Conservation (phyloP, 2,797 vertebrate species). For the Argyrosomus regius region DNA sequence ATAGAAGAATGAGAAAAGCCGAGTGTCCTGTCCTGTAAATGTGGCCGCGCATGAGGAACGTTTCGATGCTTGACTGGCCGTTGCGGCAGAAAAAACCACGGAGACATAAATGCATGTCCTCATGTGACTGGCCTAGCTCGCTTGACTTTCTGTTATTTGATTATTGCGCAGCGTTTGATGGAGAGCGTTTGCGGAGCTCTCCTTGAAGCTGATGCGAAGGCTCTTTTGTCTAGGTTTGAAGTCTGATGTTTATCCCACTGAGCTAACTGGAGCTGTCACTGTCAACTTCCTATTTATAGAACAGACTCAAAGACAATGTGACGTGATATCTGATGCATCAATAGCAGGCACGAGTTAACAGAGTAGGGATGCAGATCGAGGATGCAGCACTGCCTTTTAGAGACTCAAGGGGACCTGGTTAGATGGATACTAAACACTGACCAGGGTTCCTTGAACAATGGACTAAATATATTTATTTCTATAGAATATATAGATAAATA, state of each 20-base stretch:
- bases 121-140: slow-evolving; percentile 43
- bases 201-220: slow-evolving; percentile 62
- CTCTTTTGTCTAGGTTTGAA: slow-evolving; percentile 72
- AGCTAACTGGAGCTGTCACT: slow-evolving; percentile 80
- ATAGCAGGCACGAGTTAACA: slow-evolving; percentile 40
- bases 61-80: slow-evolving; percentile 36
- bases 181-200: slow-evolving; percentile 43
- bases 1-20: slow-evolving; percentile 26
- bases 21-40: slow-evolving; percentile 9
- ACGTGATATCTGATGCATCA: slow-evolving; percentile 69
- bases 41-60: slow-evolving; percentile 10
- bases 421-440: not conserved
- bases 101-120: slow-evolving; percentile 36
- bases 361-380: slow-evolving; percentile 10
- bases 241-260: slow-evolving; percentile 73
- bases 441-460: not conserved
- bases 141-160: slow-evolving; percentile 65
- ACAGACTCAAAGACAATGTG: slow-evolving; percentile 70
- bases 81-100: slow-evolving; percentile 10
- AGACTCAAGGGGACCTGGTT: not conserved
- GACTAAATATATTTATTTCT: too few relatives aligned
- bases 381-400: slow-evolving; percentile 1
- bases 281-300: slow-evolving; percentile 82
- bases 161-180: slow-evolving; percentile 52
- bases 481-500: too few relatives aligned